Conservation (phyloP, 2,113 vertebrate genomes). For the Meleagris gallopavo region DNA sequence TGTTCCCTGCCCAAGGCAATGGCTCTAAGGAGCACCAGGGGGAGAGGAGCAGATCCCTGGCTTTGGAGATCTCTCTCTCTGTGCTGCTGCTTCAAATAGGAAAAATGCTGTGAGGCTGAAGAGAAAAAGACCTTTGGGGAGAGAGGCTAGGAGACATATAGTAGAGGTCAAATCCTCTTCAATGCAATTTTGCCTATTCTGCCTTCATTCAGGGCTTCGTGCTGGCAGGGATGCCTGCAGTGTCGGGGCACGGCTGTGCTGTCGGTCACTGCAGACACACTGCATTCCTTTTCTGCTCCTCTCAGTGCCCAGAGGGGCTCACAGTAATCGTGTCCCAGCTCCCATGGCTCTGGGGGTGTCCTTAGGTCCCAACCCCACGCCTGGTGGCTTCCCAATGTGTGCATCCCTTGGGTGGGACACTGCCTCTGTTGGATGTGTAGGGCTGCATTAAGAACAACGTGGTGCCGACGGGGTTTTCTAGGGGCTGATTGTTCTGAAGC, state of each 20-base stretch:
- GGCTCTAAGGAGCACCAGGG: background rate
- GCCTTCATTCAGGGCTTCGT: fast-evolving
- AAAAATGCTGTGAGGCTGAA: fast-evolving
- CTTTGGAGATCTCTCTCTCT: background rate
- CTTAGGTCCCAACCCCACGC: background rate
- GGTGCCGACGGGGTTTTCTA: background rate
- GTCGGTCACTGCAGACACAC: fast-evolving
- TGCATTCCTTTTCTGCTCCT: background rate
- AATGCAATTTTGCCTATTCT: background rate
- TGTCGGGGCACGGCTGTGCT: background rate
- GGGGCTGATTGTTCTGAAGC: conserved; percentile 66
- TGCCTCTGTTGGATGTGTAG: background rate
- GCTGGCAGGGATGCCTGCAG: background rate
- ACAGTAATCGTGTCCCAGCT: fast-evolving
- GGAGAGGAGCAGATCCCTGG: background rate
- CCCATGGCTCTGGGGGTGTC: fast-evolving
- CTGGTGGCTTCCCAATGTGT: fast-evolving
- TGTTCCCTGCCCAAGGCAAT: background rate
- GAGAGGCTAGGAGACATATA: background rate
- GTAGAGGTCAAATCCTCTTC: background rate
- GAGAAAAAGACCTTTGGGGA: background rate
- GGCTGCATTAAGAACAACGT: background rate
- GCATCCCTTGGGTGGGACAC: background rate
- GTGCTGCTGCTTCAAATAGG: background rate
- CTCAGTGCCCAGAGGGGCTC: background rate